Conservation (phyloP, 2,888 invertebrate species). For the Cantharis rufa region DNA sequence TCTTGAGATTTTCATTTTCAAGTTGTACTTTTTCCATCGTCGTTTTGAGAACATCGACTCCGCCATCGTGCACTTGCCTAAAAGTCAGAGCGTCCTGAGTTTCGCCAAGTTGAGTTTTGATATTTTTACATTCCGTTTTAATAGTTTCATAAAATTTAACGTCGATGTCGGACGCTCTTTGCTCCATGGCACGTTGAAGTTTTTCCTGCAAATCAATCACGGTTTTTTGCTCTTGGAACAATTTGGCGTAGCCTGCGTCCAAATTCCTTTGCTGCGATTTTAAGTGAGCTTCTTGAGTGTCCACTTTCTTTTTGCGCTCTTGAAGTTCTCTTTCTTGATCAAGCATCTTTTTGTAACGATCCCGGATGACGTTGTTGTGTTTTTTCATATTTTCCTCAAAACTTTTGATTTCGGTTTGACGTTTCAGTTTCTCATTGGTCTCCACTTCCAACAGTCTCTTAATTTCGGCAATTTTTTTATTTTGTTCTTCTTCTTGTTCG, state of each 20-base stretch:
- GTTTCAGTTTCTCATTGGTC: constrained; percentile 32
- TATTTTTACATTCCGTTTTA: constrained; percentile 18
- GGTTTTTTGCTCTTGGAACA: neutral
- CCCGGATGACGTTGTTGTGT: constrained; percentile 14
- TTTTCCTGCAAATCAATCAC: constrained; percentile 1
- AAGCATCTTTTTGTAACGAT: constrained; percentile 7
- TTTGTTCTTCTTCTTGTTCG: constrained; percentile 34
- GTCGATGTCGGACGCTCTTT: constrained; percentile 17
- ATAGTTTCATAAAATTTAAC: constrained; percentile 10
- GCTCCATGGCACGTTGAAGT: neutral
- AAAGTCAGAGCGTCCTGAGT: constrained; percentile 12
- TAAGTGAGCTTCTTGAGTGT: constrained; percentile 17
- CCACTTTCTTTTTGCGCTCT: constrained; percentile 27
- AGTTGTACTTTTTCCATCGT: constrained; percentile 30
- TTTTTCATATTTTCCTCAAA: constrained; percentile 12
- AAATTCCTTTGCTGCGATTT: constrained; percentile 9
- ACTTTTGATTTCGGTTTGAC: constrained; percentile 18
- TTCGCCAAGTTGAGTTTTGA: constrained; percentile 14
- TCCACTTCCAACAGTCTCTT: constrained; percentile 39
- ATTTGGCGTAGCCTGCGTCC: neutral
- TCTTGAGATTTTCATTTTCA: constrained; percentile 34
- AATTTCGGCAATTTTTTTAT: constrained; percentile 35
- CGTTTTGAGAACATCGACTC: neutral
- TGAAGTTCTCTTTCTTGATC: constrained; percentile 8
- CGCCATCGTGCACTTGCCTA: neutral